Base-by-base conservation (phyloP, 2,113 vertebrate species). In the Cranoglanis bouderius region DNA sequence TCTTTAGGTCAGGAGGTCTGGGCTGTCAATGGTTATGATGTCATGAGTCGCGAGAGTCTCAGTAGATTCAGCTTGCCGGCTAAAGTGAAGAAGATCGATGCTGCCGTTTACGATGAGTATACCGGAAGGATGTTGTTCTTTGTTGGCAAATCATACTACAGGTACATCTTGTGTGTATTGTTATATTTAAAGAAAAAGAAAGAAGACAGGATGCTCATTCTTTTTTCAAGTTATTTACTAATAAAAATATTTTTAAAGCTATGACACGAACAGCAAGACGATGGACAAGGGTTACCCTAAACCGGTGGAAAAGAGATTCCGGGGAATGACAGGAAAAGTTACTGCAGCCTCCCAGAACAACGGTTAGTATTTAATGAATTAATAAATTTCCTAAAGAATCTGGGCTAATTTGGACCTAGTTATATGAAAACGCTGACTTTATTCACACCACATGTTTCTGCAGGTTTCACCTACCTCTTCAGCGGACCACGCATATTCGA, bases 381-480 rank as follows among this genome's bases (percentile, higher is more conserved):
- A 18, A 78, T 46, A 65, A 3, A 57, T 26, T 19, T 6, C 24
- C 2, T 82, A 7, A 61, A n/a, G 7, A 24, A 70, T 40, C 3
- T 32, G 0, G 4, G 14, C 19, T 18, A 43, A 67, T 51, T 1
- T 32, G 6, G 51, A 70, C 4, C 2, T 43, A 57, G 38, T 24
- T 70, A 38, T 38, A 14, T 49, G 72, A 53, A 53, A 82, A 26
- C 8, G 91, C 26, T 89, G 49, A 86, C 91, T 87, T 81, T 72
- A 91, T 93, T 90, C 95, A 92, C 4, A 0, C 49, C 4, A 0
- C 10, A 55, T 40, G 13, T 82, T 16, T 19, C 67, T 77, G 29
- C 93, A 99, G 98, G 95, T 10, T 96, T 94, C 53, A 93, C 96
- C 40, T 97, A 98, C 91, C 94, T 99, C 92, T 97, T 96, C 94